phyloP scores from a whole-genome alignment of 2,888 invertebrate species.

The Ophion obscuratus region DNA sequence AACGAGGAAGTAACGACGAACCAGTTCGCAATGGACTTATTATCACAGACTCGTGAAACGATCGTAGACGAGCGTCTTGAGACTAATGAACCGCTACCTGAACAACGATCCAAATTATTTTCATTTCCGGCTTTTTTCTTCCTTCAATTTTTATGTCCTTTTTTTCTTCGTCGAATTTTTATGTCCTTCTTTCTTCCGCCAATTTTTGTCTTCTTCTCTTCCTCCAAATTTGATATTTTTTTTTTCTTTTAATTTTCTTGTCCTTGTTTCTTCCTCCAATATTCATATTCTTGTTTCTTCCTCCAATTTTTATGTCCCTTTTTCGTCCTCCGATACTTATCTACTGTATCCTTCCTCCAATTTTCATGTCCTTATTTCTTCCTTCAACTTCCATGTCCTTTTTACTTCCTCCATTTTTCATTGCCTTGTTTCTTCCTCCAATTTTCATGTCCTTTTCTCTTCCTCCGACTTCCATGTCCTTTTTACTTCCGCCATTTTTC shows the following conservation, averaged over 20 bases:
- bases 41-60: conserved; percentile 47
- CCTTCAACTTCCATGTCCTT: background rate
- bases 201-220: too few relatives aligned
- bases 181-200: too few relatives aligned
- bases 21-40: conserved; percentile 30
- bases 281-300: background rate
- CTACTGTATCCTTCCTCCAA: background rate
- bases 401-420: background rate
- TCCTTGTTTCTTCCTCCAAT: background rate
- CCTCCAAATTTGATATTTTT: background rate
- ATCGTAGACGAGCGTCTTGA: conserved; percentile 25
- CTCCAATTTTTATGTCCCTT: too few relatives aligned
- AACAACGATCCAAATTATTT: background rate
- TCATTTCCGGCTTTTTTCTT: conserved; percentile 16
- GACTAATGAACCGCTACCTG: background rate
- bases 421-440: background rate
- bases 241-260: background rate
- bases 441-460: background rate
- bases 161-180: background rate
- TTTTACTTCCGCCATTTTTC: too few relatives aligned
- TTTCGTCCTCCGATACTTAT: too few relatives aligned
- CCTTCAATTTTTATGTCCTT: conserved; percentile 68
- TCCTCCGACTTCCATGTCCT: too few relatives aligned
- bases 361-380: background rate
- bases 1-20: conserved; percentile 28